Base-by-base conservation (phyloP, 2,113 vertebrate species). In the Brachirus orientalis region DNA sequence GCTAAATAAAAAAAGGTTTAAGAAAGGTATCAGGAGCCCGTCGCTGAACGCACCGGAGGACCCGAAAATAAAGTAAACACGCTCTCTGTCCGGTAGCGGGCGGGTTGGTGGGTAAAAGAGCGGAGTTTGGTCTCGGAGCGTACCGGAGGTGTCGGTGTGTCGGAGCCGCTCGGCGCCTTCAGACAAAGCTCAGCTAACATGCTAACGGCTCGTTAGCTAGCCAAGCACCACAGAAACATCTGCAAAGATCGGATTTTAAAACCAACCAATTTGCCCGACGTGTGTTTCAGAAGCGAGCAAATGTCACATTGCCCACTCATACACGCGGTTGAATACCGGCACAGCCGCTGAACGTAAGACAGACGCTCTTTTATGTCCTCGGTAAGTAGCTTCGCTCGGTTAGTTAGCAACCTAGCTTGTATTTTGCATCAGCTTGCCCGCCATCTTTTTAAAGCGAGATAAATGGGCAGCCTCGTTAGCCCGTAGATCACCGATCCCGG, bases 381-480 rank as follows among this genome's bases (percentile, higher is more conserved):
- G 88, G 66, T 82, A 19, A 75, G 77, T 78, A 81, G 83, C 86
- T 41, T 65, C 67, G 82, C 88, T 69, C 63, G 40, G 35, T 13
- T 62, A 65, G 83, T 70, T 64, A 60, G 62, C 59, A 4, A 47
- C 36, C 61, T 80, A 86, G 82, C 72, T 75, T 17, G 41, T 85
- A 71, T 80, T 70, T 83, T 80, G 85, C 86, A 20, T 75, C 75
- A 72, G 84, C 90, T 88, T 93, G 95, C 95, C 95, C 95, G 96
- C 96, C 96, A 97, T 97, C 95, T 98, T 98, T 95, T 93, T 85
- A 90, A 89, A 90, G 89, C 90, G 80, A 90, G 88, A 91, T 79
- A 77, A 77, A 74, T 63, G 78, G 65, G 74, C 72, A 65, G 82
- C 87, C 75, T 69, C 54, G 75, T 47, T 77, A 38, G 51, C 54